phyloP scores from a whole-genome alignment of 1,140 invertebrate genomes.

The Odontomachus brunneus region DNA sequence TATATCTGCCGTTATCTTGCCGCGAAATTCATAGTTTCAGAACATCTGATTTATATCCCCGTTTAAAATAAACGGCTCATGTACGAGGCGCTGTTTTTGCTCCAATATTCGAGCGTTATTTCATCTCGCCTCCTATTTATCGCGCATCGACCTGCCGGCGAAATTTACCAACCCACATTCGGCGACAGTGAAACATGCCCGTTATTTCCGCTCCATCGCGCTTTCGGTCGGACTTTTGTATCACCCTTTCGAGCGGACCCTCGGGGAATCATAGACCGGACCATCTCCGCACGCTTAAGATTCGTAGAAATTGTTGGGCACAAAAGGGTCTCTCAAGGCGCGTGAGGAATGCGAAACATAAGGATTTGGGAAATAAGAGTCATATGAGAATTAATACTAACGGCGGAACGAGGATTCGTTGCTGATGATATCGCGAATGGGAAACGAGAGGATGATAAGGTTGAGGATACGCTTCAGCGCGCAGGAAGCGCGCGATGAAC shows the following conservation, averaged over 20 bases:
- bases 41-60: constrained; percentile 25
- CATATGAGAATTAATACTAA: too few species aligned
- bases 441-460: background rate
- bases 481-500: background rate
- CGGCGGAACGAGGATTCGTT: background rate
- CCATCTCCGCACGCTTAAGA: constrained; percentile 31
- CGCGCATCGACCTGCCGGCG: constrained; percentile 18
- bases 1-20: background rate
- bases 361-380: background rate
- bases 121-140: constrained; percentile 45
- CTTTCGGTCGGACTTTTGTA: constrained; percentile 2
- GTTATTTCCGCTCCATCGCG: constrained; percentile 20
- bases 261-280: constrained; percentile 21
- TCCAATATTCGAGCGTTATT: constrained; percentile 35
- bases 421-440: constrained; percentile 43
- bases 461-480: too few species aligned
- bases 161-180: constrained; percentile 37
- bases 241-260: background rate
- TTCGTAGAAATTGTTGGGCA: background rate
- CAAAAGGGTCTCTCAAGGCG: background rate
- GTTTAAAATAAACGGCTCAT: constrained; percentile 23
- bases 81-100: constrained; percentile 3
- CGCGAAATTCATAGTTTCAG: constrained; percentile 2
- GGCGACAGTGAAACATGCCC: constrained; percentile 23
- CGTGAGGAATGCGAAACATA: constrained; percentile 24